Base-by-base conservation (phyloP, 2,797 vertebrate genomes). In the Spatula clypeata region DNA sequence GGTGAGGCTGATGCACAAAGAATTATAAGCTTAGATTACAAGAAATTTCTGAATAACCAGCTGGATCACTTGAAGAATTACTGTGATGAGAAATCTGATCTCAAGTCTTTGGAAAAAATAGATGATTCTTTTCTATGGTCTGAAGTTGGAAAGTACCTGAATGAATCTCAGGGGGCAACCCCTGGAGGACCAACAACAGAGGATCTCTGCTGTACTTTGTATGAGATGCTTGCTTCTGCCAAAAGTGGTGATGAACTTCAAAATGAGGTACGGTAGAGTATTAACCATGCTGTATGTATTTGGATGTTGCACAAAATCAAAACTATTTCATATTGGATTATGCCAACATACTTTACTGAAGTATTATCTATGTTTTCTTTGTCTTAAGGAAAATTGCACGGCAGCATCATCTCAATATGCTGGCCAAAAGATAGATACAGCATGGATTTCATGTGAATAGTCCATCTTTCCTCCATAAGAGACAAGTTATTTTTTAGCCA, bases 211-310 rank as follows among this genome's bases (percentile, higher is more conserved):
- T 99, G 98, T 86, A 99, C 99, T 87, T 98, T 99, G 90, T 99
- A 99, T 76, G 99, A 99, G 96, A 99, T 99, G 99, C 98, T 99
- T 97, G 98, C 99, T 62, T 99, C 99, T 81, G 96, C 97, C 86
- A 99, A 98, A 98, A 99, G 98, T 75, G 98, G 99, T 7, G 99
- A 99, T 90, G 99, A 99, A 96, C 99, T 99, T 96, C 99, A 99
- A 97, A 99, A 99, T 96, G 99, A 99, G 99, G 99, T 99, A 98
- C 81, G 96, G 97, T 97, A 95, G 49, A 13, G 2, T 29, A 20
- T 88, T 86, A 75, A 66, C 23, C 10, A 11, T 47, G 13, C 19
- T 45, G 24, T 1, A 0, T 67, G 13, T 67, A 45, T 81, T 87
- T 80, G 54, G 80, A 26, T 71, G 15, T 32, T 79, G 11, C n/a